Evolutionary conservation across 2,888 invertebrate genomes (phyloP).

Genomic region (Drosophila niveifrons): DNA sequence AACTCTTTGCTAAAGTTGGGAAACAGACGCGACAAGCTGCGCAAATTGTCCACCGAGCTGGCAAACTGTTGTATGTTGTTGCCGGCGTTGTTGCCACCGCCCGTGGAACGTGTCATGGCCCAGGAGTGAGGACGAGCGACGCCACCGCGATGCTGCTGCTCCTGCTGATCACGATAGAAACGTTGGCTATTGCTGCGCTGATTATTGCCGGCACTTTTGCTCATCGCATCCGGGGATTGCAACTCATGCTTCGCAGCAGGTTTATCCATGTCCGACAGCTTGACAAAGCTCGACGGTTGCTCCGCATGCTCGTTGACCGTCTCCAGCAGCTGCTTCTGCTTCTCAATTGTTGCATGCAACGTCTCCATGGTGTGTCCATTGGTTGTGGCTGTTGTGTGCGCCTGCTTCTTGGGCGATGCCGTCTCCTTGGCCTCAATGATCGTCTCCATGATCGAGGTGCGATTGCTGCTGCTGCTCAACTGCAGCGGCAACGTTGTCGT

Average conservation of each 20-base stretch:
- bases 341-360: slow-evolving; percentile 83
- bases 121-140: slow-evolving; percentile 86
- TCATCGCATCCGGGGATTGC: slow-evolving; percentile 83
- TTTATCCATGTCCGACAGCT: slow-evolving; percentile 92
- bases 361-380: slow-evolving; percentile 83
- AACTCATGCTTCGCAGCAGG: slow-evolving; percentile 86
- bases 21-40: slow-evolving; percentile 88
- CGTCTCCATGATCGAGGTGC: slow-evolving; percentile 85
- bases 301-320: slow-evolving; percentile 84
- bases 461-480: slow-evolving; percentile 75
- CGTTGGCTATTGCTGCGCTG: slow-evolving; percentile 80
- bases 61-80: slow-evolving; percentile 86
- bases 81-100: slow-evolving; percentile 53
- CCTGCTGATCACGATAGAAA: slow-evolving; percentile 80
- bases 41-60: slow-evolving; percentile 87
- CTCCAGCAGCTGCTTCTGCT: slow-evolving; percentile 85
- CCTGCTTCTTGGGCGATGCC: slow-evolving; percentile 83
- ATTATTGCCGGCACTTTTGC: slow-evolving; percentile 84
- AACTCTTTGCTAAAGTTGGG: slow-evolving; percentile 87
- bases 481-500: slow-evolving; percentile 47
- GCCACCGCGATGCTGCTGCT: slow-evolving; percentile 52
- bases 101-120: slow-evolving; percentile 88
- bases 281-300: slow-evolving; percentile 87
- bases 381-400: slow-evolving; percentile 31
- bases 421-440: slow-evolving; percentile 85